These are phyloP conservation scores for Nesometra sesokonis DNA, from an alignment of 35 echinoderm and acorn worm species.

Conservation along the genomic window DNA sequence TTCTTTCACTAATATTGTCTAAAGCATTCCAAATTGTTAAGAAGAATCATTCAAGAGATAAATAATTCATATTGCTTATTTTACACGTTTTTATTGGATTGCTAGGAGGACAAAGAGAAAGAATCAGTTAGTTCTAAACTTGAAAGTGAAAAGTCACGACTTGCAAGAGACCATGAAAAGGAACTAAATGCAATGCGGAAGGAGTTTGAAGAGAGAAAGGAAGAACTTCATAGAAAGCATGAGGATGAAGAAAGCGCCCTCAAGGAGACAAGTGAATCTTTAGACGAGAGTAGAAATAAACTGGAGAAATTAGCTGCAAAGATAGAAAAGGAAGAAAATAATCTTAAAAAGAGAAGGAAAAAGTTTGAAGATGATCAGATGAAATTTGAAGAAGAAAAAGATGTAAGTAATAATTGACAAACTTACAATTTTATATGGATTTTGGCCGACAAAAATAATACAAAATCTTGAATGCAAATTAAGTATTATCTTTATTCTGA, in stretches of 20 bases:
- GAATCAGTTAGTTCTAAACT: not conserved
- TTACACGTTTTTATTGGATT: not conserved
- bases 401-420: not conserved
- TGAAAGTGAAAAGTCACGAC: constrained; percentile 31
- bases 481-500: no score
- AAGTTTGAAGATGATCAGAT: constrained; percentile 33
- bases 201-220: constrained; percentile 20
- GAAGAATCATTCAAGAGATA: no score
- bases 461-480: no score
- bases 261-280: constrained; percentile 34
- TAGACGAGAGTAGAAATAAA: constrained; percentile 47
- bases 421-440: no score
- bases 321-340: constrained; percentile 57
- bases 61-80: no score
- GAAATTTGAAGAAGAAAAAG: not conserved
- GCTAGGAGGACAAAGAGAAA: constrained; percentile 22
- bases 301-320: constrained; percentile 27
- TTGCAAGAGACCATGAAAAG: constrained; percentile 32
- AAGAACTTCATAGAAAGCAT: constrained; percentile 25
- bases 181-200: constrained; percentile 9
- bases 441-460: no score
- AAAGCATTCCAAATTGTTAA: not conserved
- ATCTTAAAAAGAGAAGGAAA: constrained; percentile 42
- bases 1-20: not conserved
- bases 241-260: constrained; percentile 30